Conservation (phyloP, 2,113 vertebrate species). For the Cottus gobio region DNA sequence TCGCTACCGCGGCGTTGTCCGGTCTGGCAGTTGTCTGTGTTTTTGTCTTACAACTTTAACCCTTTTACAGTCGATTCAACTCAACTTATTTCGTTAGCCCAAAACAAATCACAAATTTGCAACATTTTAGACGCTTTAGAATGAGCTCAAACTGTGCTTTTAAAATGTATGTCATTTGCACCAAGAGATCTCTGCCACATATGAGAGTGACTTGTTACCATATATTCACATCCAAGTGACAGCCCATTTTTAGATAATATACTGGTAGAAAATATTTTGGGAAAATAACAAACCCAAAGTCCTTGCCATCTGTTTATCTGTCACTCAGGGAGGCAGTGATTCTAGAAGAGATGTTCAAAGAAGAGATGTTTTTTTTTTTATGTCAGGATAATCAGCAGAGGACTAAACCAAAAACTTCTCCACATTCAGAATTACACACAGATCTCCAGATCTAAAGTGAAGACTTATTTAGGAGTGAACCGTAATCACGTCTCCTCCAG, state of each 20-base stretch:
- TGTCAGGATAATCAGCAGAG: constrained; percentile 27
- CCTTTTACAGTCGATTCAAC: not conserved
- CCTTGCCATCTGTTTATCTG: constrained; percentile 36
- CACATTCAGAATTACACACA: constrained; percentile 17
- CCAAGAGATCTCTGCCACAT: not conserved
- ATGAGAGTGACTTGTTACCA: not conserved
- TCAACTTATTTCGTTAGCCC: no score
- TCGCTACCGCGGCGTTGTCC: no score
- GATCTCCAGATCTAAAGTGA: constrained; percentile 18
- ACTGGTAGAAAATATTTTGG: constrained; percentile 21
- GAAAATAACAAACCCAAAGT: constrained; percentile 11
- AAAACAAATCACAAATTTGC: no score
- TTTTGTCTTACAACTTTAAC: not conserved
- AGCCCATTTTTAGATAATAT: not conserved
- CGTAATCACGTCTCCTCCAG: constrained; percentile 44
- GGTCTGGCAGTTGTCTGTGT: no score
- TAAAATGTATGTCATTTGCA: not conserved
- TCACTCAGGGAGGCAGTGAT: not conserved
- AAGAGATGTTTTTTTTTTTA: constrained; percentile 24
- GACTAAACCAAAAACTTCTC: constrained; percentile 8
- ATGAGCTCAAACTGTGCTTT: not conserved
- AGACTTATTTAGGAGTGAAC: constrained; percentile 44
- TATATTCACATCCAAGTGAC: not conserved
- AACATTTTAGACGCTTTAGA: not conserved
- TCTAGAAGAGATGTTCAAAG: constrained; percentile 15